Evolutionary conservation across 2,888 invertebrate genomes (phyloP).

Genomic region (Allygus modestus): DNA sequence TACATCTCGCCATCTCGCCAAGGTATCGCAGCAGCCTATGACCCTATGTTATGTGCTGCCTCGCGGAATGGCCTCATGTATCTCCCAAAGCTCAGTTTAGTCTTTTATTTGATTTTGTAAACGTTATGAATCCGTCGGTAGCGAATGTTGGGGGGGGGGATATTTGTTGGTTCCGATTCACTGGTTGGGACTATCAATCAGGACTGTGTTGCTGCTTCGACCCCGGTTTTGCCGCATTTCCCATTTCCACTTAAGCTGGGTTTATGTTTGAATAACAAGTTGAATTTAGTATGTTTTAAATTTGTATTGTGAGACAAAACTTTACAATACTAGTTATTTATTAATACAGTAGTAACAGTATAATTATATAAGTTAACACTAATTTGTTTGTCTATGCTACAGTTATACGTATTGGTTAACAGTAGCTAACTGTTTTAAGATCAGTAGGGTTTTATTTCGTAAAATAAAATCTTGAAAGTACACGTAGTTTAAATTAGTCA

Average conservation of each 20-base stretch:
- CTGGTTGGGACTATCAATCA: constrained; percentile 10
- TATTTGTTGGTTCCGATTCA: constrained; percentile 34
- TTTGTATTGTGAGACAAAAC: too few species aligned
- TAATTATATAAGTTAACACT: too few species aligned
- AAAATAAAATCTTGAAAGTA: too few species aligned
- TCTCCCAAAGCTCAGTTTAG: constrained; percentile 45
- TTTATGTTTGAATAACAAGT: background rate
- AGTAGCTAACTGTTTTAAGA: too few species aligned
- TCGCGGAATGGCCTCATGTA: constrained; percentile 14
- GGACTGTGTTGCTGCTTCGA: background rate
- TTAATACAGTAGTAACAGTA: too few species aligned
- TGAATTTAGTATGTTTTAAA: background rate
- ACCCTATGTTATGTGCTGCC: background rate
- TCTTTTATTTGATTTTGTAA: constrained; percentile 28
- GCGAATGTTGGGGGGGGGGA: background rate
- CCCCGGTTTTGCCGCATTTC: constrained; percentile 35
- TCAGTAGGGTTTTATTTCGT: too few species aligned
- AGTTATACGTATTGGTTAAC: too few species aligned
- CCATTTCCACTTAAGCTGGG: background rate
- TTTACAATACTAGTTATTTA: too few species aligned
- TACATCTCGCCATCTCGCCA: background rate
- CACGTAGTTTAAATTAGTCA: too few species aligned
- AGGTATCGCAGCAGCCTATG: background rate
- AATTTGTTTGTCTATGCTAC: too few species aligned
- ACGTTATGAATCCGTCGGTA: constrained; percentile 32